These are phyloP conservation scores for Ctenopoma multispine DNA, from an alignment of 2,797 vertebrate species.

Conservation along the genomic window DNA sequence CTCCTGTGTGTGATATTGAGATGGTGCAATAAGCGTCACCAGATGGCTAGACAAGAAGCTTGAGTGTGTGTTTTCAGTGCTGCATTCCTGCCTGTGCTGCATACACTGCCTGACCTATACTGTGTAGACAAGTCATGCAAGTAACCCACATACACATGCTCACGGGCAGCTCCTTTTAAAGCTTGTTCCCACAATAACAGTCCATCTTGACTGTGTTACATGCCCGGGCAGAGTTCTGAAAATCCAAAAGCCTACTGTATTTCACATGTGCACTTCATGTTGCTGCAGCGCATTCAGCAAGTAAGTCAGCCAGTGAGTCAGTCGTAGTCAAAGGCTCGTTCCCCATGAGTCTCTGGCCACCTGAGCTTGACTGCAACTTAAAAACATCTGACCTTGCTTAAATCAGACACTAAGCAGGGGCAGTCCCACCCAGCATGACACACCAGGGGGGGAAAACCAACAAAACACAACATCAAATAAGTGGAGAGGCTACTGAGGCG, in stretches of 20 bases:
- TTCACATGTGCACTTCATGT: conserved; percentile 51
- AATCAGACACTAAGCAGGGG: conserved; percentile 43
- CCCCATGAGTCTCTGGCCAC: conserved; percentile 39
- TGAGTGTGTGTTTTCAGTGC: conserved; percentile 66
- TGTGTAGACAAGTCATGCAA: conserved; percentile 68
- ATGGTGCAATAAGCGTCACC: conserved; percentile 77
- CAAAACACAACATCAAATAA: conserved; percentile 72
- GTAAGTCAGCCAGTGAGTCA: conserved; percentile 47
- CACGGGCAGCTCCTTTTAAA: conserved; percentile 56
- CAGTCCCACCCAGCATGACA: conserved; percentile 60
- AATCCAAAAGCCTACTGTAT: conserved; percentile 58
- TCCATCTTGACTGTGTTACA: conserved; percentile 66
- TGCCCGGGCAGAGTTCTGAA: conserved; percentile 60
- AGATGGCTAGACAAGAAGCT: conserved; percentile 79
- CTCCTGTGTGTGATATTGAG: conserved; percentile 64
- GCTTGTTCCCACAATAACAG: conserved; percentile 63
- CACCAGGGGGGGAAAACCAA: conserved; percentile 67
- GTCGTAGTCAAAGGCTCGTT: conserved; percentile 46
- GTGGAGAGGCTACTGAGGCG: conserved; percentile 62
- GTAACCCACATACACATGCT: conserved; percentile 52
- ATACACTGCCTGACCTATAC: conserved; percentile 65
- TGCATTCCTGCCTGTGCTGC: conserved; percentile 71
- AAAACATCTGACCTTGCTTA: conserved; percentile 68
- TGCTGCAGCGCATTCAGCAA: conserved; percentile 26
- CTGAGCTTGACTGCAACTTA: conserved; percentile 53